These are phyloP conservation scores for Echinometra lucunter DNA, from an alignment of 53 echinoderm and acorn worm species.

Conservation along the genomic window DNA sequence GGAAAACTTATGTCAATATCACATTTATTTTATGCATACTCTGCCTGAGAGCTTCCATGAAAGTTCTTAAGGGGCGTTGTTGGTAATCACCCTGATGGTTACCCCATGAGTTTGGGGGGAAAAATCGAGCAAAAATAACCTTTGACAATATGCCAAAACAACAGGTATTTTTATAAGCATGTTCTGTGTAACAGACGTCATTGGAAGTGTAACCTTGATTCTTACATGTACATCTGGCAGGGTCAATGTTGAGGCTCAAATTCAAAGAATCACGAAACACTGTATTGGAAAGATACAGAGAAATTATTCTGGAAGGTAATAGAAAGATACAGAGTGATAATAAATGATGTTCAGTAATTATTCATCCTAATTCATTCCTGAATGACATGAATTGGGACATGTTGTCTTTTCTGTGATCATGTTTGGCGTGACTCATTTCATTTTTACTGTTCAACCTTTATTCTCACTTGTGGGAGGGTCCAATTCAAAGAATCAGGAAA, in stretches of 20 bases:
- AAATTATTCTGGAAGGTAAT: too few species aligned
- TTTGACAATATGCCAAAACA: not conserved
- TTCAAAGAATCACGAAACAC: not conserved
- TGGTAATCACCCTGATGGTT: not conserved
- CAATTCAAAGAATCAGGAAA: not conserved
- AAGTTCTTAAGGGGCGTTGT: slow-evolving; percentile 4
- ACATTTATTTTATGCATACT: too few species aligned
- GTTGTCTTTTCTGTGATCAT: too few species aligned
- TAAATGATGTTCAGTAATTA: too few species aligned
- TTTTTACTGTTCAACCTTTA: not conserved
- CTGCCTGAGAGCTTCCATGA: not conserved
- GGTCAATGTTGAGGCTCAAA: not conserved
- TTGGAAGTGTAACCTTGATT: not conserved
- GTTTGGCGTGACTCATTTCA: too few species aligned
- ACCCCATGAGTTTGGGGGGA: not conserved
- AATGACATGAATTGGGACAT: too few species aligned
- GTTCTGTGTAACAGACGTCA: not conserved
- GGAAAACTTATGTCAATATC: too few species aligned
- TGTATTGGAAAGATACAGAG: too few species aligned
- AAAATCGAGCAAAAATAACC: not conserved
- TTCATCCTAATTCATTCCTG: too few species aligned
- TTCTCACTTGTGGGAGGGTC: not conserved
- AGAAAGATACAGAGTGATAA: too few species aligned
- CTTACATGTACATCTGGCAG: not conserved
- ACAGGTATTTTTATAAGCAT: not conserved